Conservation (phyloP, 2,888 invertebrate genomes). For the Cryptocheilus praepositus region DNA sequence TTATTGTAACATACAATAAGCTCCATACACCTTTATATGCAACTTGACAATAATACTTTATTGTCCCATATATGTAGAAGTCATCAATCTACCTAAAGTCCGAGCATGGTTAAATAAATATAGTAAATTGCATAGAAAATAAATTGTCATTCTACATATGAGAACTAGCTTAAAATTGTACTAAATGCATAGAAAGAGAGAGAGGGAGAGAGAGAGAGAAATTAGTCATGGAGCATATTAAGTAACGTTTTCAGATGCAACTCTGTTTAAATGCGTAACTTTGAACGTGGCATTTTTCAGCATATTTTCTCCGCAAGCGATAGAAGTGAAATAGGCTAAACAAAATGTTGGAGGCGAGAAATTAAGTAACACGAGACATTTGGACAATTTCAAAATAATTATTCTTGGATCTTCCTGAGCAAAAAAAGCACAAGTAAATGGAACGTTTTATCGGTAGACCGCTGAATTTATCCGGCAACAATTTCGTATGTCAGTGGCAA, state of each 20-base stretch:
- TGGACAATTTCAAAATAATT: constrained; percentile 47
- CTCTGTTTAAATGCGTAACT: constrained; percentile 49
- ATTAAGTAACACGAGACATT: constrained; percentile 51
- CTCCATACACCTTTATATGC: background rate
- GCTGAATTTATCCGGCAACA: too few species aligned
- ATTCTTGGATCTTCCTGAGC: constrained; percentile 30
- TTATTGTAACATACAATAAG: constrained; percentile 57
- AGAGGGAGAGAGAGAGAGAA: too few species aligned
- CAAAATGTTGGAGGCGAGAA: constrained; percentile 63
- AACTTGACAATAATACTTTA: background rate
- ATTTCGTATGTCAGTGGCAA: too few species aligned
- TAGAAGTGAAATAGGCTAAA: constrained; percentile 57
- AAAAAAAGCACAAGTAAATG: too few species aligned
- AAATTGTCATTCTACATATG: constrained; percentile 11
- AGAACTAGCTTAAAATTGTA: constrained; percentile 25
- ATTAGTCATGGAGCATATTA: constrained; percentile 43
- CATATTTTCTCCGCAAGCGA: constrained; percentile 70
- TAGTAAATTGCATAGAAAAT: constrained; percentile 39
- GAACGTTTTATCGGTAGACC: too few species aligned
- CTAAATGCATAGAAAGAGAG: too few species aligned
- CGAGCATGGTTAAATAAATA: constrained; percentile 7
- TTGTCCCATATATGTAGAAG: background rate
- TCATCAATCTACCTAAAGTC: background rate
- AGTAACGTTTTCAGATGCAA: constrained; percentile 31
- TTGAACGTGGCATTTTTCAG: constrained; percentile 70